phyloP scores from a whole-genome alignment of 2,113 vertebrate species.

The Seriola quinqueradiata region DNA sequence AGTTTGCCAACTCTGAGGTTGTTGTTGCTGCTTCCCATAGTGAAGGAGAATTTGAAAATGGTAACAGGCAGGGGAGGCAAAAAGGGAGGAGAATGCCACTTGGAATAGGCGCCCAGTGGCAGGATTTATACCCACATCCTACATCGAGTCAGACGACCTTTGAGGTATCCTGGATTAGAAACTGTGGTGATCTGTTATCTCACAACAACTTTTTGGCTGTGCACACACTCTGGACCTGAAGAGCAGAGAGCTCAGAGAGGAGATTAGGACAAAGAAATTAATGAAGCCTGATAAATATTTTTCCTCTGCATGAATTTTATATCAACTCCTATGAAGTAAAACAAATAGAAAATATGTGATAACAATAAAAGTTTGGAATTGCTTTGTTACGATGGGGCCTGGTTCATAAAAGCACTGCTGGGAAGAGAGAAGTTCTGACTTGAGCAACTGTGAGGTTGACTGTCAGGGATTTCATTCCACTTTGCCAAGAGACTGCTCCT shows the following conservation, averaged over 20 bases:
- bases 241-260: slow-evolving; percentile 1
- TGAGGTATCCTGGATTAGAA: too few species aligned
- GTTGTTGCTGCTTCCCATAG: too few species aligned
- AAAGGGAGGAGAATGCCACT: too few species aligned
- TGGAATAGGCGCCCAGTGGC: too few species aligned
- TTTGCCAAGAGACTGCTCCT: neutral
- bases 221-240: neutral
- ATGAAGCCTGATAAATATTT: slow-evolving; percentile 19
- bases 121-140: too few species aligned
- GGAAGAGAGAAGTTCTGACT: neutral
- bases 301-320: slow-evolving; percentile 4
- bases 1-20: too few species aligned
- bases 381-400: neutral
- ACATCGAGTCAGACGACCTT: too few species aligned
- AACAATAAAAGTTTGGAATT: neutral
- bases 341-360: slow-evolving; percentile 13
- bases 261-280: slow-evolving; percentile 28
- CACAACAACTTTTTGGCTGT: neutral
- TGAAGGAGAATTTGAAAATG: too few species aligned
- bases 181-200: too few species aligned
- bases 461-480: neutral
- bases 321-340: slow-evolving; percentile 20
- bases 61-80: too few species aligned
- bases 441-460: neutral
- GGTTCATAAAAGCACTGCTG: neutral